A percentile compares a stretch with the other conserved stretches of the same genome.
These are phyloP conservation scores for Anhinga anhinga DNA, from an alignment of 2,113 vertebrate genomes.

Conservation along the genomic window DNA sequence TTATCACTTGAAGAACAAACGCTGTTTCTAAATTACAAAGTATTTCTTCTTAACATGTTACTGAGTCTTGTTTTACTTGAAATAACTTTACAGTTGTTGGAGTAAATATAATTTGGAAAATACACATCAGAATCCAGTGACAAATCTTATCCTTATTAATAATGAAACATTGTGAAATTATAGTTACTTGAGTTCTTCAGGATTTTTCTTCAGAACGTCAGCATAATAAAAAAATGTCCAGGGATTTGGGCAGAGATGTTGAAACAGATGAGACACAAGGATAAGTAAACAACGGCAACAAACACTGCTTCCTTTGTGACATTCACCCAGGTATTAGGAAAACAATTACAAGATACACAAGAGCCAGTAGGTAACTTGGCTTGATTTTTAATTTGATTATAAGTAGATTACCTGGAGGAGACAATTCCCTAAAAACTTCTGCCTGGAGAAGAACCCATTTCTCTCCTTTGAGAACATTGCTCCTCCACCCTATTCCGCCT, in stretches of 20 bases:
- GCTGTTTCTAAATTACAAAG: neutral
- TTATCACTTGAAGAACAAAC: slow-evolving; percentile 19
- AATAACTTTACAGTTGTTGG: neutral
- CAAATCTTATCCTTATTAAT: neutral
- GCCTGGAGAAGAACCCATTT: neutral
- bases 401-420: neutral
- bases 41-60: slow-evolving; percentile 1
- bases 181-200: neutral
- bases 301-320: neutral
- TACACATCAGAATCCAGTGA: neutral
- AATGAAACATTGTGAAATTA: neutral
- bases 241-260: slow-evolving; percentile 32
- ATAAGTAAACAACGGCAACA: neutral
- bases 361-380: neutral
- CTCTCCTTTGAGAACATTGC: neutral
- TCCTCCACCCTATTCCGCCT: neutral
- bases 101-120: slow-evolving; percentile 21
- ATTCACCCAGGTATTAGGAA: neutral
- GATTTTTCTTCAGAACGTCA: slow-evolving; percentile 9
- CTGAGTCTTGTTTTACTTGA: slow-evolving; percentile 4
- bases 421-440: neutral
- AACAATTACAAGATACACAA: neutral
- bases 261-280: slow-evolving; percentile 22
- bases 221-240: neutral
- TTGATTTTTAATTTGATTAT: neutral